Base-by-base conservation (phyloP, 1,140 invertebrate species). In the Geopemphigus sp. region DNA sequence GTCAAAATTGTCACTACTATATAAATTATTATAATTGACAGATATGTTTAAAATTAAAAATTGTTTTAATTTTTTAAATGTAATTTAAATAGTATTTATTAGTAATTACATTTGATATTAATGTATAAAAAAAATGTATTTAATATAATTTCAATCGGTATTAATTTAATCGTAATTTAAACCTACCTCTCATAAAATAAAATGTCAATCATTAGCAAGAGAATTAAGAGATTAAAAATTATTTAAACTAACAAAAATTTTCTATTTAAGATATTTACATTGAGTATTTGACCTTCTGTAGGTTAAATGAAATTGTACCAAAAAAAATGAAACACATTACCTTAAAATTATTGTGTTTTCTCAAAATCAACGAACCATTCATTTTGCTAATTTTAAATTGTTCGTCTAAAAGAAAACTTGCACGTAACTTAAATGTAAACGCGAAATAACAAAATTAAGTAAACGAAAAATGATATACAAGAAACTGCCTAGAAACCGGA, bases 321-420 rank as follows among this genome's bases (percentile, higher is more conserved):
- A 11, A 32, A 39, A 57, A 4, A 39, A 39, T 39, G 32, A 73
- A 57, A 57, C 17, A 12, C 14, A 24, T 72, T 14, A 78, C 74
- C 45, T 63, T 78, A 8, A 78, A 5, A 50, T 8, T 39, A 39
- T 8, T 63, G n/a, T 22, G 32, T 78, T 78, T 78, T 50, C 57
- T 78, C n/a, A 78, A 61, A 63, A 78, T 22, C 22, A 24, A 78
- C 24, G 74, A 61, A 45, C 74, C 45, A n/a, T 78, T 78, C 74
- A 78, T 68, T 50, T 68, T 78, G n/a, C 11, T 59, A 3, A 19
- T 39, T 45, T 59, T 59, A 14, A 29, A 5, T 32, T n/a, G 32
- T 39, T 29, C 56, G 1, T 24, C 1, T 15, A 39, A 26, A 32
- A 56, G 53, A 32, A n/a, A 12, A 32, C 10, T 56, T n/a, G 15